These are phyloP conservation scores for Leistus spinibarbis DNA, from an alignment of 2,888 invertebrate genomes.

Conservation along the genomic window DNA sequence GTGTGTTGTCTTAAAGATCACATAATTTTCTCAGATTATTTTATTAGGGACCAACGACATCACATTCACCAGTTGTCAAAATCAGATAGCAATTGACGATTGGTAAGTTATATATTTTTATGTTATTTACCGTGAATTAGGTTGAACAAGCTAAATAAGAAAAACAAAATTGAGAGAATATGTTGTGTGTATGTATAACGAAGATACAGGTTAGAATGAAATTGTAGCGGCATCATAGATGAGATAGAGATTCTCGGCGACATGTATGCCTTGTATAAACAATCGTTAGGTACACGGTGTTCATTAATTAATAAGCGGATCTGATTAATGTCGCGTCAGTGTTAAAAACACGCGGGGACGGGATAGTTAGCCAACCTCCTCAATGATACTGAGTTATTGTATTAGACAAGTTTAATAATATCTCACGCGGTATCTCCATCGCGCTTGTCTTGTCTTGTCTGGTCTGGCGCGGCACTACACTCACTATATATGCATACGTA, in stretches of 20 bases:
- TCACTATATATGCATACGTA: background rate
- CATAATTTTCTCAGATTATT: no score
- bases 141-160: background rate
- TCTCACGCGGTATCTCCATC: slow-evolving; percentile 13
- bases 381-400: slow-evolving; percentile 38
- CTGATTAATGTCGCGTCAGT: slow-evolving; percentile 37
- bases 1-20: no score
- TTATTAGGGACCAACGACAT: no score
- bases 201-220: background rate
- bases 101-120: no score
- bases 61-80: no score
- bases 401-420: slow-evolving; percentile 39
- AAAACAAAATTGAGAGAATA: background rate
- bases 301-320: slow-evolving; percentile 36
- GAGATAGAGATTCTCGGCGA: background rate
- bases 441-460: background rate
- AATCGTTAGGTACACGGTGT: slow-evolving; percentile 25
- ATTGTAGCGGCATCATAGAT: background rate
- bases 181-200: background rate
- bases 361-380: slow-evolving; percentile 37
- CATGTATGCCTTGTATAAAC: slow-evolving; percentile 23
- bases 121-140: no score
- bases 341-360: slow-evolving; percentile 34
- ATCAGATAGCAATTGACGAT: no score
- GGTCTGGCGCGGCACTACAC: background rate